A percentile compares a stretch with the other conserved stretches of the same genome.
Evolutionary conservation across 2,888 invertebrate genomes (phyloP).

Genomic region (Trichopria drosophilae): DNA sequence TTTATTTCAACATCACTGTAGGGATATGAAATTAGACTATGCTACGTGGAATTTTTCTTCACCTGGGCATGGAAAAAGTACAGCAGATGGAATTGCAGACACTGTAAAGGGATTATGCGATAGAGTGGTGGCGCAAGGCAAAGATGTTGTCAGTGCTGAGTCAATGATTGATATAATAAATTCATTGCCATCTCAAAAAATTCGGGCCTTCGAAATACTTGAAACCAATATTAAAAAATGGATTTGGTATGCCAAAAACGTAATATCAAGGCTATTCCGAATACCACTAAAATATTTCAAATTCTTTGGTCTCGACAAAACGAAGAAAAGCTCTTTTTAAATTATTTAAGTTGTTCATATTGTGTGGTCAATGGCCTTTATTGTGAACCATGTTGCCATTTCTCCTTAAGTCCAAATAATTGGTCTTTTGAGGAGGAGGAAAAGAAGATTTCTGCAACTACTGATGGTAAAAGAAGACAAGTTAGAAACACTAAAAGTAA

Average conservation of each 20-base stretch:
- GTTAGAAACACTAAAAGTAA: too few relatives aligned
- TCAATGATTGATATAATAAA: conserved; percentile 11
- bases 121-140: conserved; percentile 7
- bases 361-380: too few relatives aligned
- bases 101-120: conserved; percentile 1
- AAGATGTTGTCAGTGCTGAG: conserved; percentile 3
- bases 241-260: not conserved
- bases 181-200: not conserved
- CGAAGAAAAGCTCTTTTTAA: too few relatives aligned
- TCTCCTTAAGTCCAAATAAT: too few relatives aligned
- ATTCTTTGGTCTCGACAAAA: not conserved
- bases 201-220: conserved; percentile 2
- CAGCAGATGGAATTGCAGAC: not conserved
- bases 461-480: too few relatives aligned
- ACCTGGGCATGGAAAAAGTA: conserved; percentile 1
- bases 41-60: not conserved
- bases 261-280: not conserved
- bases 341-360: too few relatives aligned
- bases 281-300: conserved; percentile 5
- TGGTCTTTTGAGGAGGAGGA: too few relatives aligned
- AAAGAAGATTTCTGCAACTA: too few relatives aligned
- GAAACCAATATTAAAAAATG: conserved; percentile 5
- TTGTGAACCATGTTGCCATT: too few relatives aligned
- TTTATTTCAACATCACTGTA: conserved; percentile 5
- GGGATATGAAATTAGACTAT: not conserved